Conservation (phyloP, 2,797 vertebrate species). For the Phataginus tricuspis region DNA sequence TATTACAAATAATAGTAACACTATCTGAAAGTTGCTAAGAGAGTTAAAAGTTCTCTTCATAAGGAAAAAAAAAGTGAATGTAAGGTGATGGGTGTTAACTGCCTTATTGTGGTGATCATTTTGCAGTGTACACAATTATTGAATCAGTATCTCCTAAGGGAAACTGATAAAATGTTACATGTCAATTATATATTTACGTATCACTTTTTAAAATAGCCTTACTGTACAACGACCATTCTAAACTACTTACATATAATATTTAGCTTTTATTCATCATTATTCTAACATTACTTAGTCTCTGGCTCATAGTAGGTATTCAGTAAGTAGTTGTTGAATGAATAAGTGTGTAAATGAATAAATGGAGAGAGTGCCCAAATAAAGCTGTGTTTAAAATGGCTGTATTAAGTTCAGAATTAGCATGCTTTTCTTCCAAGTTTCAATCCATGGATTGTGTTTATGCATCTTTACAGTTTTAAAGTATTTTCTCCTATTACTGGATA, state of each 20-base stretch:
- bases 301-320: background rate
- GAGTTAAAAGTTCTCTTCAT: background rate
- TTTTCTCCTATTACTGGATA: background rate
- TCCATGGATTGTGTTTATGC: background rate
- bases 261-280: background rate
- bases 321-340: background rate
- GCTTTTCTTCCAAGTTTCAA: background rate
- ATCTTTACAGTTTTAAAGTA: background rate
- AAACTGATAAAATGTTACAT: background rate
- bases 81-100: background rate
- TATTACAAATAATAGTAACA: too few relatives aligned
- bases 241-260: background rate
- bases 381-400: background rate
- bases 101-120: background rate
- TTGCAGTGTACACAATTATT: background rate
- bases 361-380: background rate
- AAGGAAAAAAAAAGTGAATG: background rate
- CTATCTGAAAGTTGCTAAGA: background rate
- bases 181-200: background rate
- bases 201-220: background rate
- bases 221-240: background rate
- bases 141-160: background rate
- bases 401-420: background rate
- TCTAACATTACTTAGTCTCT: background rate
- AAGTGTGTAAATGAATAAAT: background rate